These are phyloP conservation scores for Anolis apletophallus DNA, from an alignment of 2,797 vertebrate species.

Conservation along the genomic window DNA sequence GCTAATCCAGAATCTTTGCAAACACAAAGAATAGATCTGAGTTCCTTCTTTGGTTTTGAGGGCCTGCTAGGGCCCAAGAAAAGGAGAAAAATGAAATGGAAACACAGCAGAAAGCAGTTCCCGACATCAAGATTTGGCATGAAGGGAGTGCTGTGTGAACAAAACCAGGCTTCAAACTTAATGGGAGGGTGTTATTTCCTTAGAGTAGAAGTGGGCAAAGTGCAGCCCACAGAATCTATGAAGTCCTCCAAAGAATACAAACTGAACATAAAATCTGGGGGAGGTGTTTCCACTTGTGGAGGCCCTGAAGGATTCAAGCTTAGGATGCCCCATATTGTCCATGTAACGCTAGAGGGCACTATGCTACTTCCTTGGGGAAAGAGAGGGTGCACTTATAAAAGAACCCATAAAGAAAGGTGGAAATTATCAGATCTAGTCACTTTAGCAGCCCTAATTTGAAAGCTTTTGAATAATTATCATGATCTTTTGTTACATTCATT, in stretches of 20 bases:
- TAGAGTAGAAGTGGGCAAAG: too few relatives aligned
- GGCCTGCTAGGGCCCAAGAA: too few relatives aligned
- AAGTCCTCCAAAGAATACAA: too few relatives aligned
- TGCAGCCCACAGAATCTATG: too few relatives aligned
- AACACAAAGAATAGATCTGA: background rate
- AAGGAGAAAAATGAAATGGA: background rate
- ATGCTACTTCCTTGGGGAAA: background rate
- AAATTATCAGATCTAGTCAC: too few relatives aligned
- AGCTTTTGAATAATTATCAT: background rate
- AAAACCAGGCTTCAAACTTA: background rate
- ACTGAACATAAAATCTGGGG: too few relatives aligned
- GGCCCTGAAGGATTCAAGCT: background rate
- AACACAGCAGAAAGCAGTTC: background rate
- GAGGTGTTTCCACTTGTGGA: too few relatives aligned
- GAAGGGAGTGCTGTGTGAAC: background rate
- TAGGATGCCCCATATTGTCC: background rate
- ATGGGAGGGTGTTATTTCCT: background rate
- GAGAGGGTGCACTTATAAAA: background rate
- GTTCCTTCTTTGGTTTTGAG: background rate
- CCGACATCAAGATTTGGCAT: background rate
- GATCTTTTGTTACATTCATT: background rate
- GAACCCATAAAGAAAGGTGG: background rate
- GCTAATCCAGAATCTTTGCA: background rate
- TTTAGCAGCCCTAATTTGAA: background rate
- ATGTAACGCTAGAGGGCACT: slow-evolving; percentile 11